A percentile compares a stretch with the other conserved stretches of the same genome.
Evolutionary conservation across 2,113 vertebrate genomes (phyloP).

Genomic region (Lasiurus borealis): DNA sequence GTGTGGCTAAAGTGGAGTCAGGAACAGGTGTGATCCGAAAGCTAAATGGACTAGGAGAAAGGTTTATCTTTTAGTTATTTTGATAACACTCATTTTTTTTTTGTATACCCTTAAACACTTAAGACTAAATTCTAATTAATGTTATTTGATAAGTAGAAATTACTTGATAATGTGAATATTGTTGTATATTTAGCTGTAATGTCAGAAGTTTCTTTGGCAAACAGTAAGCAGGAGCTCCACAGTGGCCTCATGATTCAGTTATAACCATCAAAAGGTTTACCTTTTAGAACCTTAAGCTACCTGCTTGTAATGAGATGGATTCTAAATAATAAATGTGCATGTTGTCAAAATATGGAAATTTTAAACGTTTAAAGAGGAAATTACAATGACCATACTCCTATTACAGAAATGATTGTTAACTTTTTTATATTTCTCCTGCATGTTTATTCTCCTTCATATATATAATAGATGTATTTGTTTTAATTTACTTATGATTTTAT

Average conservation of each 20-base stretch:
- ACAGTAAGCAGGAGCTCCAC: background rate
- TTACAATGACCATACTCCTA: background rate
- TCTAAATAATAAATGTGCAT: background rate
- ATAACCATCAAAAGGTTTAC: background rate
- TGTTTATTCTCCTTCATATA: background rate
- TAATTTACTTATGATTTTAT: conserved; percentile 52
- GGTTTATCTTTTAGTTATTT: conserved; percentile 8
- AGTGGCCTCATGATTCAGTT: background rate
- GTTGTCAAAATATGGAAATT: conserved; percentile 5
- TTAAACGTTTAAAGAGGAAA: conserved; percentile 30
- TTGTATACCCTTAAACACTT: background rate
- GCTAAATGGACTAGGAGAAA: background rate
- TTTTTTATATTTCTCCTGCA: conserved; percentile 25
- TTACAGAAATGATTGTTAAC: background rate
- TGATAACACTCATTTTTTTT: background rate
- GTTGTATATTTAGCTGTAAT: background rate
- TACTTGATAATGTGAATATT: background rate
- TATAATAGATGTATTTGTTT: background rate
- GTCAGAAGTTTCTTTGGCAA: conserved; percentile 26
- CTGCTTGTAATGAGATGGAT: background rate
- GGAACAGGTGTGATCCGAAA: background rate
- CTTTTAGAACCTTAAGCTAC: background rate
- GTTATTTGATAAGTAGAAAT: background rate
- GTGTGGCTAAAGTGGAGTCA: background rate
- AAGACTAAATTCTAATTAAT: conserved; percentile 12